Evolutionary conservation across 2,797 vertebrate genomes (phyloP).

Genomic region (Melanotaenia boesemani): DNA sequence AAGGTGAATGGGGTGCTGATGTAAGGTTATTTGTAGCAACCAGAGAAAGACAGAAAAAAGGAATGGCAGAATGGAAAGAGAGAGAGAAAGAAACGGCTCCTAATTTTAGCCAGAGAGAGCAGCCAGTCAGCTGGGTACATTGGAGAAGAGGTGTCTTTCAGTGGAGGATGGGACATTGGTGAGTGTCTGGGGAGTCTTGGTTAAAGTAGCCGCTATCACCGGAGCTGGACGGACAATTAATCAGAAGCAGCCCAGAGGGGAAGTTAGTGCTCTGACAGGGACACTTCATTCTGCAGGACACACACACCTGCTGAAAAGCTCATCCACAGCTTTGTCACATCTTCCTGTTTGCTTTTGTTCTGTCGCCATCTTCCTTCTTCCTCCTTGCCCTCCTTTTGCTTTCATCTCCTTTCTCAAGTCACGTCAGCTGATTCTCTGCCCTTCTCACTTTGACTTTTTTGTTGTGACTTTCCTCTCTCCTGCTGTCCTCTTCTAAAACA

Average conservation of each 20-base stretch:
- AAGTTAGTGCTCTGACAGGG: constrained; percentile 76
- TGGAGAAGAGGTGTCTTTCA: constrained; percentile 59
- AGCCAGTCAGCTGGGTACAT: constrained; percentile 40
- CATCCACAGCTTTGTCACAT: constrained; percentile 39
- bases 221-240: constrained; percentile 83
- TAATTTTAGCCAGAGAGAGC: constrained; percentile 78
- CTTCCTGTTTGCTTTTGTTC: constrained; percentile 35
- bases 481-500: constrained; percentile 31
- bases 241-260: constrained; percentile 78
- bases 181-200: constrained; percentile 78
- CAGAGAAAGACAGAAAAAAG: constrained; percentile 30
- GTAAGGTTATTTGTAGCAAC: constrained; percentile 76
- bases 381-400: constrained; percentile 33
- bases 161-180: constrained; percentile 68
- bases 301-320: constrained; percentile 63
- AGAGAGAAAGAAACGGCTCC: constrained; percentile 40
- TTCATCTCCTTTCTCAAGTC: constrained; percentile 6
- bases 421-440: not conserved
- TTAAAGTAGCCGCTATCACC: constrained; percentile 83
- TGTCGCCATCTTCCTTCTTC: constrained; percentile 28
- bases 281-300: constrained; percentile 79
- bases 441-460: constrained; percentile 12
- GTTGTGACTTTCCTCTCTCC: constrained; percentile 7
- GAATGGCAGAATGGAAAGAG: constrained; percentile 17
- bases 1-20: constrained; percentile 85